Base-by-base conservation (phyloP, 2,113 vertebrate genomes). In the Gila orcuttii region DNA sequence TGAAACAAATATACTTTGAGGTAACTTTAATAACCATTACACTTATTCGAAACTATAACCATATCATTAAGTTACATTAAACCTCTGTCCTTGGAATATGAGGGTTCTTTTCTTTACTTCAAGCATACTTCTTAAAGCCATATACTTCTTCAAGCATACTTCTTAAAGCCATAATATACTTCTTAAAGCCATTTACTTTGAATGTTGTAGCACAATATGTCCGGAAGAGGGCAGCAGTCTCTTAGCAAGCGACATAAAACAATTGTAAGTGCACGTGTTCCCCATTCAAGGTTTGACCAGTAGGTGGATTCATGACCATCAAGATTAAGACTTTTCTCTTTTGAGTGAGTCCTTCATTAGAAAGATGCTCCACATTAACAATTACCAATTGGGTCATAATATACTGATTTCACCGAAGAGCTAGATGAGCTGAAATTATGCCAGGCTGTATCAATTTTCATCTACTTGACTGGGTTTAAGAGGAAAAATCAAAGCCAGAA, bases 181-280 rank as follows among this genome's bases (percentile, higher is more conserved):
- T n/a, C n/a, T n/a, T 9, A 19, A 33, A 0, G 3, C 17, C 33
- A 9, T n/a, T 62, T 6, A 9, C 19, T 47, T 55, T 74, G 17
- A 8, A 23, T 77, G 74, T 2, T 77, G 12, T 85, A 36, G 33
- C 68, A 15, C 12, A 25, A 52, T 45, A 64, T 64, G 25, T 87
- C 92, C 94, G 91, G 90, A 75, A 87, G 93, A 79, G 86, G 92
- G 91, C 93, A 94, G 91, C 91, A 90, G 83, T 86, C 33, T 71
- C 87, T 89, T 90, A 89, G 83, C n/a, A 8, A 42, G 8, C 8
- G 85, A 57, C 88, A 2, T 31, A 69, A 17, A n/a, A 19, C 55
- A 3, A 13, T 81, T 64, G 4, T 4, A 36, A 6, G 0, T 42
- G 3, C 64, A 57, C 15, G 31, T 79, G 62, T 28, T 21, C 50